A percentile compares a stretch with the other conserved stretches of the same genome.
These are phyloP conservation scores for Bombus sibiricus DNA, from an alignment of 1,140 invertebrate species.

Conservation along the genomic window DNA sequence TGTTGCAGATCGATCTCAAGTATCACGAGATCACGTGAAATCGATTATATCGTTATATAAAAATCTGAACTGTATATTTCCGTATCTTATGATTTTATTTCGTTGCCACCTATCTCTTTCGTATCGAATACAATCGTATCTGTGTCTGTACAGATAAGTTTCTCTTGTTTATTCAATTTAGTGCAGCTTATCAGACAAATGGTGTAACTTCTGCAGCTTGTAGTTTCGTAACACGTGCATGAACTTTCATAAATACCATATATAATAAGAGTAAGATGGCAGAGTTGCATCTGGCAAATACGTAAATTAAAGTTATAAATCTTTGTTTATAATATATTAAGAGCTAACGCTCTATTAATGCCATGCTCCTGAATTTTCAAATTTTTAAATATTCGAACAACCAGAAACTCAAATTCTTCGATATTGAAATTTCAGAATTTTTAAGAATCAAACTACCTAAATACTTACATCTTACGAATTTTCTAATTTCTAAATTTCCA, in stretches of 20 bases:
- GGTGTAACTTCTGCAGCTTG: neutral
- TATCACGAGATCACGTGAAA: neutral
- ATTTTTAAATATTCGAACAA: neutral
- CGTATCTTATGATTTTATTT: neutral
- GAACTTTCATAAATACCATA: neutral
- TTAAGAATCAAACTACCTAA: no score
- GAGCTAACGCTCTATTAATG: neutral
- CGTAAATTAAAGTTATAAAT: neutral
- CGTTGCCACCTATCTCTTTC: no score
- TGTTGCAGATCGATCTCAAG: neutral
- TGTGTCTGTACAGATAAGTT: no score
- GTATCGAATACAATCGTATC: no score
- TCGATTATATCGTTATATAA: neutral
- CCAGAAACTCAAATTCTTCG: neutral
- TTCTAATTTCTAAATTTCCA: no score
- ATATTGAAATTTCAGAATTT: neutral
- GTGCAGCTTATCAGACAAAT: neutral
- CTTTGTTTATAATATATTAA: neutral
- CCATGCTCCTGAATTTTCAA: neutral
- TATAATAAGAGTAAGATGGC: neutral
- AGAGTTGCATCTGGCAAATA: neutral
- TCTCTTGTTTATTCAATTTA: no score
- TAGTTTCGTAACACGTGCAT: neutral
- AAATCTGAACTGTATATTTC: neutral
- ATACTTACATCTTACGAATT: neutral